Conservation (phyloP, 2,113 vertebrate genomes). For the Scortum barcoo region DNA sequence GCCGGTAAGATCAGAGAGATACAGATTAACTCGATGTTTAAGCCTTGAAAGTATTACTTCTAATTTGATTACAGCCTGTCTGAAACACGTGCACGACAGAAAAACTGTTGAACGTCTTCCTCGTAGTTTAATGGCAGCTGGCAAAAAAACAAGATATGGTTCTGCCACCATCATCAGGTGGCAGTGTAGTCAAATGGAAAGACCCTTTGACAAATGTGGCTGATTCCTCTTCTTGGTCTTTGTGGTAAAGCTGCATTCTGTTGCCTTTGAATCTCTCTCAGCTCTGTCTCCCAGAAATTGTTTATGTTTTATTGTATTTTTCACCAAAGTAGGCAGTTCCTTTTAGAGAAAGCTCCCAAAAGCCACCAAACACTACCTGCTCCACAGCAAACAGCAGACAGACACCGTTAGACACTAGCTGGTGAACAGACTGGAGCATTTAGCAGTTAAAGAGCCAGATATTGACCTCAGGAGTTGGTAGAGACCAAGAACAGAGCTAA, state of each 20-base stretch:
- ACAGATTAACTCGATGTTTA: slow-evolving; percentile 65
- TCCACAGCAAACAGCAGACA: too few relatives aligned
- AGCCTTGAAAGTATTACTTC: slow-evolving; percentile 47
- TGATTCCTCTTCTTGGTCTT: background rate
- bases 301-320: background rate
- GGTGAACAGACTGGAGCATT: too few relatives aligned
- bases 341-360: too few relatives aligned
- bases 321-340: too few relatives aligned
- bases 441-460: too few relatives aligned
- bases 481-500: too few relatives aligned
- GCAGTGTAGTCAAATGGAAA: slow-evolving; percentile 8
- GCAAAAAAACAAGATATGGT: slow-evolving; percentile 16
- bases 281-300: background rate
- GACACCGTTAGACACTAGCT: too few relatives aligned
- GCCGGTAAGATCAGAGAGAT: slow-evolving; percentile 74
- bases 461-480: too few relatives aligned
- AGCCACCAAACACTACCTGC: too few relatives aligned
- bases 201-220: background rate
- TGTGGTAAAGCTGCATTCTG: too few relatives aligned
- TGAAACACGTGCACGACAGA: slow-evolving; percentile 14
- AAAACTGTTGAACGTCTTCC: background rate
- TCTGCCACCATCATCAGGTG: background rate
- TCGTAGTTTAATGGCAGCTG: slow-evolving; percentile 5
- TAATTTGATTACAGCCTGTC: slow-evolving; percentile 64
- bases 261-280: too few relatives aligned